A percentile compares a stretch with the other conserved stretches of the same genome.
Conservation (phyloP, 2,113 vertebrate species). For the Herpetotheres cachinnans region DNA sequence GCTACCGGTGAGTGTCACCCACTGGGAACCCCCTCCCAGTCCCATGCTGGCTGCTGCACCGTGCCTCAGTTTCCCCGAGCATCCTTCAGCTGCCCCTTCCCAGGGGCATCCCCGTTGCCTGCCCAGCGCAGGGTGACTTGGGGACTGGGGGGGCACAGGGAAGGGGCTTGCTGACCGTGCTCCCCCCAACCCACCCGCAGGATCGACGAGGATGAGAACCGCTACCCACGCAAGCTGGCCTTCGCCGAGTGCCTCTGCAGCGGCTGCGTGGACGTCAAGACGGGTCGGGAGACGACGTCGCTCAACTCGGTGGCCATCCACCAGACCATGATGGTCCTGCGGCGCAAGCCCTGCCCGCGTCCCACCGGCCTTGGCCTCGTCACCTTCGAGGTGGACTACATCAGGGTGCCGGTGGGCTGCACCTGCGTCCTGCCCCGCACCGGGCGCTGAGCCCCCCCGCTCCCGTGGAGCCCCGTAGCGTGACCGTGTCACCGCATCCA, state of each 20-base stretch:
- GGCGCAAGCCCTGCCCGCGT: conserved; percentile 56
- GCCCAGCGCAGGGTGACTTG: accelerated
- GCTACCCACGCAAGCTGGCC: conserved; percentile 73
- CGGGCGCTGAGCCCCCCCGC: neutral
- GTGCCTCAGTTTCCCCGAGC: neutral
- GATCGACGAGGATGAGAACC: conserved; percentile 35
- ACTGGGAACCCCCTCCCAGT: no score
- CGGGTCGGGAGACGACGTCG: conserved; percentile 35
- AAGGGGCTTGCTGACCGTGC: accelerated
- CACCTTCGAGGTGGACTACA: conserved; percentile 41
- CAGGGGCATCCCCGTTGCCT: accelerated
- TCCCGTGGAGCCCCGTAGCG: neutral
- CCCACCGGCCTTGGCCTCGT: neutral
- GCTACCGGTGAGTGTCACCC: conserved; percentile 66
- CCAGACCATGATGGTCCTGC: conserved; percentile 79
- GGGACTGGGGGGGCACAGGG: accelerated
- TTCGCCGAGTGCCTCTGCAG: conserved; percentile 83
- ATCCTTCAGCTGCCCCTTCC: neutral
- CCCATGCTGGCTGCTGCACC: neutral
- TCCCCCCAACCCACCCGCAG: conserved; percentile 46
- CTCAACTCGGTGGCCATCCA: conserved; percentile 76
- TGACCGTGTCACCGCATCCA: conserved; percentile 3
- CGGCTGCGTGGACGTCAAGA: conserved; percentile 77
- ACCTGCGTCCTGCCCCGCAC: conserved; percentile 76
- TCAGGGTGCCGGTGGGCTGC: conserved; percentile 80